Conservation (phyloP, 2,797 vertebrate genomes). For the Chaetodon trifasciatus region DNA sequence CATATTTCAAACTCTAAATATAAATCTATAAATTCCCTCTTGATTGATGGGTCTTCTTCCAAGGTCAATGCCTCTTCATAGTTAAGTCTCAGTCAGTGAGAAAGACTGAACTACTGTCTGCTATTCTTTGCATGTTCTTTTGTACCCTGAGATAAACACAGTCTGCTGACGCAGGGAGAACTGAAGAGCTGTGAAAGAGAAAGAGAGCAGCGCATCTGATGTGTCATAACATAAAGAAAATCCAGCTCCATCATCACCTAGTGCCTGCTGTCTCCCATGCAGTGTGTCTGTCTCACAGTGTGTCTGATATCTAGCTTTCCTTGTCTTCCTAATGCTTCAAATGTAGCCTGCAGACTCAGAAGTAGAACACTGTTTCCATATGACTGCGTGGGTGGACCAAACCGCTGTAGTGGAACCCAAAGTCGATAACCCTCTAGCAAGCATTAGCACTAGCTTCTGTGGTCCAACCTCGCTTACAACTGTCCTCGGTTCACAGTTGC, state of each 20-base stretch:
- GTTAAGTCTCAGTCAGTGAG: not conserved
- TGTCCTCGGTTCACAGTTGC: conserved; percentile 23
- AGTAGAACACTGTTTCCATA: conserved; percentile 29
- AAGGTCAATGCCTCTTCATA: not conserved
- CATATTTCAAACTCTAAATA: not conserved
- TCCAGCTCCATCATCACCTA: conserved; percentile 7
- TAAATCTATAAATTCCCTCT: not conserved
- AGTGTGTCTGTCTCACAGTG: not conserved
- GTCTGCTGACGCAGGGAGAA: not conserved
- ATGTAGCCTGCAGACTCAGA: conserved; percentile 25
- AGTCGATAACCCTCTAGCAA: conserved; percentile 49
- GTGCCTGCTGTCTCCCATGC: conserved; percentile 16
- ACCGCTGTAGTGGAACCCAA: conserved; percentile 32
- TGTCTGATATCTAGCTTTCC: conserved; percentile 11
- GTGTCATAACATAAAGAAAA: conserved; percentile 19
- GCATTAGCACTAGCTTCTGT: conserved; percentile 38
- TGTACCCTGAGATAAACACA: conserved; percentile 3
- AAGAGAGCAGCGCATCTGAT: conserved; percentile 2
- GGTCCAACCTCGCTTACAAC: conserved; percentile 37
- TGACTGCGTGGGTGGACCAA: conserved; percentile 39
- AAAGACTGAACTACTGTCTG: not conserved
- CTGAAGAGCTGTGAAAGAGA: conserved; percentile 20
- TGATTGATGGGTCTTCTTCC: not conserved
- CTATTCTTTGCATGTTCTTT: not conserved
- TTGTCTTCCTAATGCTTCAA: conserved; percentile 14